Conservation (phyloP, 1,140 invertebrate genomes). For the Tribolium castaneum region DNA sequence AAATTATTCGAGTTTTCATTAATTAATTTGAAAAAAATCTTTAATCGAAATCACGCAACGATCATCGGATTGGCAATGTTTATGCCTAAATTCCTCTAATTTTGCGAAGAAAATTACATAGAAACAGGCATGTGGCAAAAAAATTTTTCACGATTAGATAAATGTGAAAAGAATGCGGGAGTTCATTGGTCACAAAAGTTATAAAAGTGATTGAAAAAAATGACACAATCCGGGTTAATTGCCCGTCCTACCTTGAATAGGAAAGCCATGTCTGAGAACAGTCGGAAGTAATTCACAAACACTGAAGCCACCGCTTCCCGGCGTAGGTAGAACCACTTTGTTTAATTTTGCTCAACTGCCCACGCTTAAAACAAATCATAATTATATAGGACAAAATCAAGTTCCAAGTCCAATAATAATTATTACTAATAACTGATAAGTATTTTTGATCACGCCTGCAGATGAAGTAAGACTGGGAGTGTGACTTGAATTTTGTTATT, state of each 20-base stretch:
- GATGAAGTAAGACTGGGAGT: conserved; percentile 22
- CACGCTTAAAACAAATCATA: conserved; percentile 39
- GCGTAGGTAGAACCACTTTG: conserved; percentile 11
- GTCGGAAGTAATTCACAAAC: not conserved
- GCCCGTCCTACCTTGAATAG: not conserved
- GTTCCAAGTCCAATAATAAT: conserved; percentile 43
- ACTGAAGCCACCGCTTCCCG: not conserved
- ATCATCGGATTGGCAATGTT: conserved; percentile 10
- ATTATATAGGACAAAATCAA: conserved; percentile 42
- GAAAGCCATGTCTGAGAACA: not conserved
- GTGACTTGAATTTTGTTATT: not conserved
- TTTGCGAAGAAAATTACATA: not conserved
- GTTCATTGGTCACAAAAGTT: not conserved
- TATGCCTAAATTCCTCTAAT: not conserved
- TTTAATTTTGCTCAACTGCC: conserved; percentile 39
- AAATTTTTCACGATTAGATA: not conserved
- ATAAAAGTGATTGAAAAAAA: not conserved
- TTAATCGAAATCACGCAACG: conserved; percentile 21
- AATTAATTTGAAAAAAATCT: conserved; percentile 13
- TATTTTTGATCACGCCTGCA: conserved; percentile 33
- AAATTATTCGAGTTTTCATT: conserved; percentile 1
- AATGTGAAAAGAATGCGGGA: not conserved
- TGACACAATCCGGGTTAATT: not conserved
- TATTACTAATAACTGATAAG: conserved; percentile 38
- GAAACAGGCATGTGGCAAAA: not conserved